Conservation (phyloP, 1,140 invertebrate species). For the Sycobia sp. region DNA sequence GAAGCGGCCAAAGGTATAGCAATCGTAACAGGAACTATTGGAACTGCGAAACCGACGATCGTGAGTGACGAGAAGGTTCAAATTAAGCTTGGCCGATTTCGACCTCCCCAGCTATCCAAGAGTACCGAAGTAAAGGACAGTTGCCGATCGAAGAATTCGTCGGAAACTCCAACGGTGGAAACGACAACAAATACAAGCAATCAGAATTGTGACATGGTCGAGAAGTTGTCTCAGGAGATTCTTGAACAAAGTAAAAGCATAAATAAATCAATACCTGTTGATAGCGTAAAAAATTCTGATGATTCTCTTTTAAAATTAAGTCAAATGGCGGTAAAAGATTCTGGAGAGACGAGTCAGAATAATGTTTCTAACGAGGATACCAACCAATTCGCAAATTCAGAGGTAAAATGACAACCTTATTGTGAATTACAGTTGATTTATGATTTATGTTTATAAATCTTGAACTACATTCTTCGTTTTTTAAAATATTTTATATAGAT, state of each 20-base stretch:
- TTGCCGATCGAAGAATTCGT: background rate
- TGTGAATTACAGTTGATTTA: too few relatives aligned
- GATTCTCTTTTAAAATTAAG: constrained; percentile 32
- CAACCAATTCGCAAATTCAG: constrained; percentile 13
- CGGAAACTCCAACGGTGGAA: background rate
- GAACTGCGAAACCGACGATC: constrained; percentile 43
- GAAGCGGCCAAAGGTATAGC: constrained; percentile 1
- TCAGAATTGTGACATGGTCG: constrained; percentile 42
- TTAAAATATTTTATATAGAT: constrained; percentile 29
- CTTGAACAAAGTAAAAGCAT: constrained; percentile 52
- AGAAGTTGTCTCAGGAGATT: constrained; percentile 52
- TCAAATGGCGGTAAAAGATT: background rate
- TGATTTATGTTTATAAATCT: too few relatives aligned
- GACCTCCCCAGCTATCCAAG: background rate
- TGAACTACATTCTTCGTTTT: constrained; percentile 1
- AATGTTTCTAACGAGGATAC: background rate
- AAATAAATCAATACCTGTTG: constrained; percentile 30
- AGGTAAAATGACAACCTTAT: background rate
- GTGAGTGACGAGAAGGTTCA: constrained; percentile 47
- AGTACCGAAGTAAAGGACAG: background rate
- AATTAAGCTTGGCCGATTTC: constrained; percentile 41
- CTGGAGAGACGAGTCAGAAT: background rate
- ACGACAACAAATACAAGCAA: background rate
- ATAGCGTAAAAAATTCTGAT: constrained; percentile 26
- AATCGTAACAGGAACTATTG: background rate